These are phyloP conservation scores for Ranitomeya imitator DNA, from an alignment of 2,113 vertebrate species.

Conservation along the genomic window DNA sequence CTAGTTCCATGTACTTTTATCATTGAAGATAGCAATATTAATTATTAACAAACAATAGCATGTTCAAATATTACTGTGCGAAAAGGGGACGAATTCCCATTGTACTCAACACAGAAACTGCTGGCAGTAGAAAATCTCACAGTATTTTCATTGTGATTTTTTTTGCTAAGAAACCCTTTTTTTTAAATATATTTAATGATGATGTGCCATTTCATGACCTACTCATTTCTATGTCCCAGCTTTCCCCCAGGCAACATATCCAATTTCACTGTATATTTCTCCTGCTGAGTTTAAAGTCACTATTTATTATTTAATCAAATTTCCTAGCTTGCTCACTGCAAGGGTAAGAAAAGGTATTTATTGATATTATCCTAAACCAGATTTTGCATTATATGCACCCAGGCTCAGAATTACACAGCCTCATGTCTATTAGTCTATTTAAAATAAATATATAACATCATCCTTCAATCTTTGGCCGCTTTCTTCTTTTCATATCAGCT, in stretches of 20 bases:
- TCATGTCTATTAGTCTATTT: not conserved
- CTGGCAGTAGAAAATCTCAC: conserved; percentile 6
- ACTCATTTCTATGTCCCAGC: not conserved
- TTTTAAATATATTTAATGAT: conserved; percentile 52
- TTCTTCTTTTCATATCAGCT: conserved; percentile 42
- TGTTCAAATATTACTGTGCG: not conserved
- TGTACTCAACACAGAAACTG: not conserved
- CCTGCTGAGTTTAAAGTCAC: conserved; percentile 31
- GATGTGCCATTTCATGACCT: conserved; percentile 43
- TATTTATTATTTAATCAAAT: conserved; percentile 48
- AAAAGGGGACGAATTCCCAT: not conserved
- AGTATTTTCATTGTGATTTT: conserved; percentile 25
- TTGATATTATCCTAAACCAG: conserved; percentile 9
- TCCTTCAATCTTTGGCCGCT: not conserved
- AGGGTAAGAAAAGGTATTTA: conserved; percentile 37
- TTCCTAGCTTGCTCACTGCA: conserved; percentile 1
- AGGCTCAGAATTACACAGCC: not conserved
- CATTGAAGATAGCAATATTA: not conserved
- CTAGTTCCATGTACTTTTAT: not conserved
- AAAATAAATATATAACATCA: conserved; percentile 1
- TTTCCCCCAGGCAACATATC: conserved; percentile 41
- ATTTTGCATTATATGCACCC: conserved; percentile 16
- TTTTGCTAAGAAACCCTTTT: not conserved
- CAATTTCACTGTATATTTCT: conserved; percentile 42
- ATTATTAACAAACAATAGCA: conserved; percentile 7